phyloP scores from a whole-genome alignment of 2,797 vertebrate species.

The Acropternis orthonyx region DNA sequence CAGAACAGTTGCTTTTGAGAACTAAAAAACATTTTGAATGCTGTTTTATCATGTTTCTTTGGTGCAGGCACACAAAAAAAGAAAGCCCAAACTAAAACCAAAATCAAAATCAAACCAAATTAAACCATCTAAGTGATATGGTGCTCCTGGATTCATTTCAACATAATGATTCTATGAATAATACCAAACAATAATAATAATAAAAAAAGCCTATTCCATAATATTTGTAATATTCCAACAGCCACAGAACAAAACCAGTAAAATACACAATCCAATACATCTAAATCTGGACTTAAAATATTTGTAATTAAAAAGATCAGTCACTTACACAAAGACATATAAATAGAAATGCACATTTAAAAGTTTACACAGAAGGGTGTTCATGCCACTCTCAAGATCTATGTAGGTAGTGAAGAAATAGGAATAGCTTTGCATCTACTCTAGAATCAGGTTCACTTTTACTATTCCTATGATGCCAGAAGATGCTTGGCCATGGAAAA shows the following conservation, averaged over 20 bases:
- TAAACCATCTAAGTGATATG: background rate
- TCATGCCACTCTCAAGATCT: background rate
- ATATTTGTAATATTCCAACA: background rate
- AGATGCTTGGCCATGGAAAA: background rate
- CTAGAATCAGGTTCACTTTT: background rate
- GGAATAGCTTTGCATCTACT: background rate
- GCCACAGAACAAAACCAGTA: background rate
- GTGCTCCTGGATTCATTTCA: background rate
- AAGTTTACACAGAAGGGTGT: background rate
- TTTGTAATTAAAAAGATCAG: background rate
- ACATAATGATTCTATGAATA: background rate
- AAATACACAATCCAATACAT: background rate
- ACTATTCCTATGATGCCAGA: background rate
- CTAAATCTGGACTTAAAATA: background rate
- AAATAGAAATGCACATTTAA: background rate
- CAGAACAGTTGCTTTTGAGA: background rate
- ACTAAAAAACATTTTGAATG: background rate
- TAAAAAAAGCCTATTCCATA: background rate
- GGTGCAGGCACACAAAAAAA: background rate
- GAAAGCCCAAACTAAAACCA: accelerated
- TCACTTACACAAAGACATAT: background rate
- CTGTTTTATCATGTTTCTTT: background rate
- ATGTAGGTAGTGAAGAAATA: background rate
- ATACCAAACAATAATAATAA: background rate
- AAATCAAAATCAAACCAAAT: background rate